Evolutionary conservation across 2,888 invertebrate species (phyloP), one percentile per base, ranked within the genome.

Genomic region (Spialia ferax): DNA sequence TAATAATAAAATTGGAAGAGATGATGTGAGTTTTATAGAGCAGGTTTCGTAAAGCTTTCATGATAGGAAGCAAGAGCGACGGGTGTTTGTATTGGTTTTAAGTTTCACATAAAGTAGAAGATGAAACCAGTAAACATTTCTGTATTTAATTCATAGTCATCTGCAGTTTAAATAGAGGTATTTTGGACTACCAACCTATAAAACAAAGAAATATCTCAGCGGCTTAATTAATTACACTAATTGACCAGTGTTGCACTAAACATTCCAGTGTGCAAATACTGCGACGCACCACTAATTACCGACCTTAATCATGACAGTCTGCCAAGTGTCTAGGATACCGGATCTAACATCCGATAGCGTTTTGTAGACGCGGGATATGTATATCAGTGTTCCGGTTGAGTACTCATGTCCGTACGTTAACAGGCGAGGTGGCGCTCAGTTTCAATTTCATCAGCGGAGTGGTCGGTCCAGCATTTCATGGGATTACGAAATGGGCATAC

Each of bases 311-410:
- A 64, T 56, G 7, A 20, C 6, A 23, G 64, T 64, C 64, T 64
- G 56, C 32, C 64, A 35, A 50, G 23, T 57, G 65, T 65, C 65
- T 65, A 65, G 65, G 65, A 65, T 65, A 65, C 65, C 65, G 65
- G 65, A 65, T 59, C 65, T 65, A 59, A 65, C 59, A 65, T 65
- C 65, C 59, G 65, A 65, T 65, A 50, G 65, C 50, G 38, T 32
- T 56, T 52, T 52, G 59, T 35, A 23, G 22, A 29, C 55, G 55
- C 11, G 8, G 57, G 48, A 59, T 65, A 57, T 57, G 35, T 48
- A 57, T 65, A 65, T 52, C 26, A 8, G 10, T 22, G 64, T 64
- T 65, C 50, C 57, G 65, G 50, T 65, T 38, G 57, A 65, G 57
- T 59, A 59, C 45, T 56, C 57, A 48, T 32, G 56, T 63, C 7